These are phyloP conservation scores for Acrobasis consociella DNA, from an alignment of 2,888 invertebrate genomes.

Conservation along the genomic window DNA sequence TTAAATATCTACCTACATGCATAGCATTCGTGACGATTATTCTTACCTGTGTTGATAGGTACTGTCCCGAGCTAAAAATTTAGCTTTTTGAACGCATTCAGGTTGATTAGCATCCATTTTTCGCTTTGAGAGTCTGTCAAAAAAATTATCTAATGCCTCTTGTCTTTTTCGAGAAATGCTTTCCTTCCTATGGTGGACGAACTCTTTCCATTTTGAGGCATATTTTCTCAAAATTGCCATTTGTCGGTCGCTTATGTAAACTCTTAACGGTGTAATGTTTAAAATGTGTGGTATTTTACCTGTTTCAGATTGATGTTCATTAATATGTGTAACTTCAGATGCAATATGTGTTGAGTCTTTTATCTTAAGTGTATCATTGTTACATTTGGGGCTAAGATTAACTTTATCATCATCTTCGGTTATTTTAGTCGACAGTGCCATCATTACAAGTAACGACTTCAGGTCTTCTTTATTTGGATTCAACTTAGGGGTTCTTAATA, in stretches of 20 bases:
- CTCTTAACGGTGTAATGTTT: slow-evolving; percentile 52
- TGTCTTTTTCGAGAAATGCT: slow-evolving; percentile 54
- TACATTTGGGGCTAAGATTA: slow-evolving; percentile 23
- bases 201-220: slow-evolving; percentile 61
- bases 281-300: slow-evolving; percentile 46
- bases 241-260: slow-evolving; percentile 47
- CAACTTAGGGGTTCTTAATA: slow-evolving; percentile 1
- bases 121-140: slow-evolving; percentile 67
- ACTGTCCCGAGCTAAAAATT: slow-evolving; percentile 54
- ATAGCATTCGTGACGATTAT: background rate
- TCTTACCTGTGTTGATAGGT: slow-evolving; percentile 72
- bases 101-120: slow-evolving; percentile 46
- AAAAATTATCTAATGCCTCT: slow-evolving; percentile 60
- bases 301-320: slow-evolving; percentile 26
- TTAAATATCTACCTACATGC: slow-evolving; percentile 25
- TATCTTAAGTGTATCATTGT: slow-evolving; percentile 2
- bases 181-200: slow-evolving; percentile 50
- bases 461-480: slow-evolving; percentile 43
- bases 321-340: slow-evolving; percentile 38
- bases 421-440: slow-evolving; percentile 56
- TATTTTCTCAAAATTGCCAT: slow-evolving; percentile 56
- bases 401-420: slow-evolving; percentile 38
- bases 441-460: slow-evolving; percentile 64
- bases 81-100: slow-evolving; percentile 52
- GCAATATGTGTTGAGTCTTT: slow-evolving; percentile 23